Evolutionary conservation across 2,797 vertebrate genomes (phyloP).

Genomic region (Cottoperca gobio): DNA sequence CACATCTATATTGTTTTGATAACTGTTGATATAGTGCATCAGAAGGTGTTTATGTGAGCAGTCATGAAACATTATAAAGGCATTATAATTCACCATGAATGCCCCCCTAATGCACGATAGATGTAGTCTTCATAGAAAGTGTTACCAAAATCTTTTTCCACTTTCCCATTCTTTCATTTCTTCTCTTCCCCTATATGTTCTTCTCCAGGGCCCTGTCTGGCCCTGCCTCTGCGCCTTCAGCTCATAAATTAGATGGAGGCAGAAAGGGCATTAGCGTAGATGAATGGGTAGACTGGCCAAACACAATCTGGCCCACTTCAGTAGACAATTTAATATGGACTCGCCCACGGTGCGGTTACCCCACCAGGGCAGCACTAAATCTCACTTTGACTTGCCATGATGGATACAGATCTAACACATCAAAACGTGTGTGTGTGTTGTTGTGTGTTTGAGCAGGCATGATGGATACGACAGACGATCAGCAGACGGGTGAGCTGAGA

Average conservation of each 20-base stretch:
- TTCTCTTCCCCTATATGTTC: conserved; percentile 9
- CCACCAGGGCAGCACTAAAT: conserved; percentile 70
- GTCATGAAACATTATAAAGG: too few species aligned
- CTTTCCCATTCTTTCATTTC: not conserved
- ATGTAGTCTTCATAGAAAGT: too few species aligned
- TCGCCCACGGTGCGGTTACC: conserved; percentile 69
- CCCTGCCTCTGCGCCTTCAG: conserved; percentile 50
- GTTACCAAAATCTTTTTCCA: not conserved
- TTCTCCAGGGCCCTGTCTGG: conserved; percentile 30
- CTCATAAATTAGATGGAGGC: conserved; percentile 66
- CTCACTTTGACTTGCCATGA: conserved; percentile 77
- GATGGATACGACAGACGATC: conserved; percentile 73
- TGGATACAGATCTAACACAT: conserved; percentile 73
- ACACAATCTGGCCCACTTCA: conserved; percentile 81
- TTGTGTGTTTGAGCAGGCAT: conserved; percentile 56
- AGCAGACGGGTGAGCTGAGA: conserved; percentile 72
- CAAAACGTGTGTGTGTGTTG: conserved; percentile 42
- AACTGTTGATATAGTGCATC: too few species aligned
- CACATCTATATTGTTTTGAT: too few species aligned
- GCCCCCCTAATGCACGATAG: too few species aligned
- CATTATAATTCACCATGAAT: too few species aligned
- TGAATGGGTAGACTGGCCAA: conserved; percentile 76
- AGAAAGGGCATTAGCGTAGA: conserved; percentile 73
- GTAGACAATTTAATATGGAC: conserved; percentile 78
- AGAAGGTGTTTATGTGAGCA: too few species aligned